A percentile compares a stretch with the other conserved stretches of the same genome.
Conservation (phyloP, 2,888 invertebrate genomes). For the Cataglyphis altisquamis region DNA sequence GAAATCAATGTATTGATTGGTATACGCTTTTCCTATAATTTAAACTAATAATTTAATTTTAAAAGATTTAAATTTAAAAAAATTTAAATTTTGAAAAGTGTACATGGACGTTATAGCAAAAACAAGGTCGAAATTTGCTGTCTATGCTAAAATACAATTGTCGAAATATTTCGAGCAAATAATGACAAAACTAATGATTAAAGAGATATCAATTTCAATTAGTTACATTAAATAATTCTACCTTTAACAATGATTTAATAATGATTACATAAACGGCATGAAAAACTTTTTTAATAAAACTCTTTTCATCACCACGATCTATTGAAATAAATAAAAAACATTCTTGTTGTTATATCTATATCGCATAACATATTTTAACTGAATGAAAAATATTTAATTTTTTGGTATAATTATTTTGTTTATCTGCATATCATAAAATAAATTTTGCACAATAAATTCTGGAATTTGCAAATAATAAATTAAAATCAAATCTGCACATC, state of each 20-base stretch:
- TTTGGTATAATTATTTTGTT: neutral
- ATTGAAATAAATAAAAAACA: neutral
- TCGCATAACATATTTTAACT: neutral
- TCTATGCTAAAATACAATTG: neutral
- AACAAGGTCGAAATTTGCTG: neutral
- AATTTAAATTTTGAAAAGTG: no score
- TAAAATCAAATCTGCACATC: neutral
- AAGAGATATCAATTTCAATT: neutral
- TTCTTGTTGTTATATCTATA: neutral
- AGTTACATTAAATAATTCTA: neutral
- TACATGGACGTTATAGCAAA: neutral
- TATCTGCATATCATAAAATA: neutral
- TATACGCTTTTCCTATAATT: no score
- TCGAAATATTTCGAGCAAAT: neutral
- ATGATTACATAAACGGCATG: neutral
- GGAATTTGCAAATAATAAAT: neutral
- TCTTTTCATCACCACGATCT: neutral
- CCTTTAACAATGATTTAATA: neutral
- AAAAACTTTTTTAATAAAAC: constrained; percentile 4
- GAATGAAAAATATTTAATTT: neutral
- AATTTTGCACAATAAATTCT: neutral
- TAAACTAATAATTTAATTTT: no score
- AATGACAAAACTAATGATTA: neutral
- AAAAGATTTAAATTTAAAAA: no score
- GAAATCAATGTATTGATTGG: no score